Conservation (phyloP, 2,888 invertebrate species). For the Amphipyra tragopoginis region DNA sequence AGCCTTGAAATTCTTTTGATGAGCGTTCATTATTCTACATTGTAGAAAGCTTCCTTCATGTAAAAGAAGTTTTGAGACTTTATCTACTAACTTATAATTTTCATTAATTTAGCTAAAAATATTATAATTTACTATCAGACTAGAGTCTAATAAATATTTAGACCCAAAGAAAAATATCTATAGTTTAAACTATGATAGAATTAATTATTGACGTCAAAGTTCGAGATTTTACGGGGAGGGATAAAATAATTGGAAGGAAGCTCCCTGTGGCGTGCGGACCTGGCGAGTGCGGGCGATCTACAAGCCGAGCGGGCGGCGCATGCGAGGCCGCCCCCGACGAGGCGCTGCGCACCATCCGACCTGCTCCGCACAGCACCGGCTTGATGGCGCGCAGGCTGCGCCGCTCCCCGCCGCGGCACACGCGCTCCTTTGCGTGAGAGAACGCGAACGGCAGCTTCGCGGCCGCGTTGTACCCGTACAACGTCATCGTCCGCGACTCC, state of each 20-base stretch:
- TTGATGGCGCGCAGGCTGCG: slow-evolving; percentile 74
- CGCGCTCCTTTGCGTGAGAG: slow-evolving; percentile 77
- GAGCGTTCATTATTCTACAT: slow-evolving; percentile 52
- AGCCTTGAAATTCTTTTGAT: slow-evolving; percentile 47
- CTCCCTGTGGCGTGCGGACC: slow-evolving; percentile 75
- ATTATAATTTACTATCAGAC: slow-evolving; percentile 18
- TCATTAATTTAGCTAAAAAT: slow-evolving; percentile 27
- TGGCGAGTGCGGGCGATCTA: slow-evolving; percentile 80
- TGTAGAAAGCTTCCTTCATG: slow-evolving; percentile 67
- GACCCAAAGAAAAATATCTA: slow-evolving; percentile 19
- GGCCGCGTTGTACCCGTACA: slow-evolving; percentile 88
- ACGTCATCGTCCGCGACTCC: slow-evolving; percentile 84
- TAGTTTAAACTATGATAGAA: slow-evolving; percentile 6
- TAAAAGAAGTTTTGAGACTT: slow-evolving; percentile 50
- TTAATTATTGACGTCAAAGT: slow-evolving; percentile 12
- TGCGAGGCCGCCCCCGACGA: slow-evolving; percentile 85
- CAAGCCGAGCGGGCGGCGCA: slow-evolving; percentile 78
- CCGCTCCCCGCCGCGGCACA: slow-evolving; percentile 66
- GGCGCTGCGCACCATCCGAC: slow-evolving; percentile 89
- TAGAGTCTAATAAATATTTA: slow-evolving; percentile 27
- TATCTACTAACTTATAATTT: slow-evolving; percentile 25
- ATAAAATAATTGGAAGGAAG: slow-evolving; percentile 51
- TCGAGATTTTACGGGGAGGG: slow-evolving; percentile 9
- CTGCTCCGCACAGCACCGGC: slow-evolving; percentile 70
- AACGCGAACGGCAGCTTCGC: slow-evolving; percentile 87